Percentiles rank a stretch among this genome's conserved stretches.
Conservation (phyloP, 2,113 vertebrate genomes). For the Nothobranchius kuhntae region DNA sequence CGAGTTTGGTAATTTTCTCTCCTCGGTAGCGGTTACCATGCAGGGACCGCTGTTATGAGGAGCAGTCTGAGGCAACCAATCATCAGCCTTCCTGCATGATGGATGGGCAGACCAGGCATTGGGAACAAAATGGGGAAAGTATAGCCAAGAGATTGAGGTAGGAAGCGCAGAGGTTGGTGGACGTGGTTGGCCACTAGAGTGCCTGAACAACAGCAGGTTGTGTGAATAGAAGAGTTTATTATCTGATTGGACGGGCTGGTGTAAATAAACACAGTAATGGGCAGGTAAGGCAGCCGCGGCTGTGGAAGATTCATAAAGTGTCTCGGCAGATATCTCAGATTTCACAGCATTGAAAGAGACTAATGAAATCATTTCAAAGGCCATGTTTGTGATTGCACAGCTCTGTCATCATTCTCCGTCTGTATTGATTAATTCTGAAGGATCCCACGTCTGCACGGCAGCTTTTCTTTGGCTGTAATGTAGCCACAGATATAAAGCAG, state of each 20-base stretch:
- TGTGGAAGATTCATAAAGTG: constrained; percentile 35
- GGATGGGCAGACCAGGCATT: constrained; percentile 55
- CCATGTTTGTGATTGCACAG: constrained; percentile 40
- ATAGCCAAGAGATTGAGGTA: constrained; percentile 2
- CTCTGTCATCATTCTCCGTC: constrained; percentile 16
- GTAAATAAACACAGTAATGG: constrained; percentile 9
- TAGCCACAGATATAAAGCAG: constrained; percentile 33
- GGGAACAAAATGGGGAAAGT: constrained; percentile 16
- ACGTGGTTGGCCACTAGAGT: constrained; percentile 29
- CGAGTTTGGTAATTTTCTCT: constrained; percentile 73
- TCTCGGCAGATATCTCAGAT: constrained; percentile 31
- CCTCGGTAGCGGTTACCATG: constrained; percentile 74
- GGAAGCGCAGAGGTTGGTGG: constrained; percentile 20
- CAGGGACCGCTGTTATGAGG: constrained; percentile 68
- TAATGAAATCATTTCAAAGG: constrained; percentile 40
- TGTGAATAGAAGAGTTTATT: neutral
- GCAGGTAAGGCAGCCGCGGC: constrained; percentile 20
- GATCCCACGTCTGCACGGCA: neutral
- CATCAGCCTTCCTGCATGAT: constrained; percentile 58
- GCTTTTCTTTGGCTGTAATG: constrained; percentile 10
- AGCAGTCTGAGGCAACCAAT: constrained; percentile 62
- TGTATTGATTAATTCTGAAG: constrained; percentile 31
- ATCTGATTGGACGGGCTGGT: neutral
- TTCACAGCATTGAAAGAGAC: constrained; percentile 37
- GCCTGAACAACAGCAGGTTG: constrained; percentile 24